Base-by-base conservation (phyloP, 2,888 invertebrate species). In the Pasiphila rectangulata region DNA sequence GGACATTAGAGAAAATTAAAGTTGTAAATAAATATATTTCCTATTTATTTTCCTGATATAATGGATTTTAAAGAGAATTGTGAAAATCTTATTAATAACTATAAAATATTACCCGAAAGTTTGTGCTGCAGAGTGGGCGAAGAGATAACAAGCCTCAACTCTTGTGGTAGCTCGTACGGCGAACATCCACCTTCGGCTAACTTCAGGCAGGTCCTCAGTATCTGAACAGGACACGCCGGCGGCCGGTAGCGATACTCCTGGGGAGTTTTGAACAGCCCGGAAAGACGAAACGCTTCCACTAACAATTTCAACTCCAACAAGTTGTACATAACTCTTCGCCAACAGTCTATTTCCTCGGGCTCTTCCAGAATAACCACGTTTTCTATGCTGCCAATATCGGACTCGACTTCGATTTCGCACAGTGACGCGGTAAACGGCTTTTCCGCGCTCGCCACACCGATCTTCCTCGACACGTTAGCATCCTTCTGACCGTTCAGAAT, bases 181-280 rank as follows among this genome's bases (percentile, higher is more conserved):
- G 89, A 83, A 23, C 91, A 80, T 2, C 89, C 80, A 2, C 92
- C 92, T 69, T 94, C 93, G 0, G 93, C 93, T 40, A 94, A 69
- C 63, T 88, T 90, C 56, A 92, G 78, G 54, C 92, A 93, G 1
- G 93, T 83, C 68, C 92, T 86, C 32, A 93, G 66, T 25, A 92
- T 89, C 63, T 92, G 90, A 23, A 93, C 82, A 0, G 88, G 87
- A 43, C 85, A 86, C 3, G 76, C 75, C 0, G 81, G 78, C 3
- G 74, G 69, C 34, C 83, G 67, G 38, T 73, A 79, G n/a, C 70
- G 61, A 36, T 69, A 83, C 50, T 86, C 85, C 0, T 79, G 70
- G 21, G 92, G 91, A 1, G 71, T 64, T 52, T 75, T 81, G 49
- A 91, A 92, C 62, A 92, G 75, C 35, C 84, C 81, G 0, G 90